Conservation (phyloP, 2,113 vertebrate genomes). For the Ceratotherium simum region DNA sequence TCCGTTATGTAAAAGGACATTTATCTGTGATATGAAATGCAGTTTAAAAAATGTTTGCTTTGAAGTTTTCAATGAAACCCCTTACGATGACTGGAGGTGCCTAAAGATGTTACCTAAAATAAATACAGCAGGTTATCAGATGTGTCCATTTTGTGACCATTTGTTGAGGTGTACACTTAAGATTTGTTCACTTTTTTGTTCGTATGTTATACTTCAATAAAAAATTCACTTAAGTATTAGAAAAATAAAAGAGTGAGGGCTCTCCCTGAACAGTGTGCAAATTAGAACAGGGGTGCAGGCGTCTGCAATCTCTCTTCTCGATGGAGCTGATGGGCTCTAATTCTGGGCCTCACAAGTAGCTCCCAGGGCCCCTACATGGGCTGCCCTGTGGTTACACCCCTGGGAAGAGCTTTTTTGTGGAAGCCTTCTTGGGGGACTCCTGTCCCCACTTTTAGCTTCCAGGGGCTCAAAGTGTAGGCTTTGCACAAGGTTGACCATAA, state of each 20-base stretch:
- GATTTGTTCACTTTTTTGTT: not conserved
- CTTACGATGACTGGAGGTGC: not conserved
- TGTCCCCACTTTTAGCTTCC: not conserved
- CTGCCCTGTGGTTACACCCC: fast-evolving
- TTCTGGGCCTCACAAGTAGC: not conserved
- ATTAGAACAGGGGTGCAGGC: not conserved
- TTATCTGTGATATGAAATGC: not conserved
- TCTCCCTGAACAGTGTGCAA: not conserved
- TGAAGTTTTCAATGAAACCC: not conserved
- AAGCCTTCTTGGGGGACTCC: not conserved
- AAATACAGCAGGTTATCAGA: not conserved
- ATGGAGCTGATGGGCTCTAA: not conserved
- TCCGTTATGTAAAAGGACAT: not conserved
- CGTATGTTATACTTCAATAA: not conserved
- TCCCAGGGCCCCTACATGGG: not conserved
- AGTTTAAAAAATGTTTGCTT: not conserved
- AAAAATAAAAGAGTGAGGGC: not conserved
- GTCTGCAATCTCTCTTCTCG: not conserved
- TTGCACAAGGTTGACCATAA: not conserved
- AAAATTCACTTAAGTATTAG: not conserved
- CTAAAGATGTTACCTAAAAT: not conserved
- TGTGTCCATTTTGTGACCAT: not conserved
- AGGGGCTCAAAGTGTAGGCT: not conserved
- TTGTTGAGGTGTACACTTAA: fast-evolving
- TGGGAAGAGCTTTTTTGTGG: not conserved